Base-by-base conservation (phyloP, 2,888 invertebrate species). In the Amorpha juglandis region DNA sequence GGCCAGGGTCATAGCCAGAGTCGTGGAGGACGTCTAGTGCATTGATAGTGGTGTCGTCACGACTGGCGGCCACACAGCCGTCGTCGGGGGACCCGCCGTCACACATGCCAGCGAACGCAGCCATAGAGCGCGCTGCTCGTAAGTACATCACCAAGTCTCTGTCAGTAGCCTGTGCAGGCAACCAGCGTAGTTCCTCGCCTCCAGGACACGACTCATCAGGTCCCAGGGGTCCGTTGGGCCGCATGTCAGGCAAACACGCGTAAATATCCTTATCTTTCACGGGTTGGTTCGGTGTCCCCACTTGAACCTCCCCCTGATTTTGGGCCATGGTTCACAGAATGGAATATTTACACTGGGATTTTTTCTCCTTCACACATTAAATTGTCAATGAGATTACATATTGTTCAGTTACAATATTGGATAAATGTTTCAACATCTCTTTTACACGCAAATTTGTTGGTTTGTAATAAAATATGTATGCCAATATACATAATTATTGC, bases 81-180 rank as follows among this genome's bases (percentile, higher is more conserved):
- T 99, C 99, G 91, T 99, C 99, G 65, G 98, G 97, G 74, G 98
- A 98, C 68, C 99, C 99, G 72, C 98, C 98, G 95, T 99, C 98
- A 95, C 99, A 99, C 98, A 99, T 98, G 80, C 99, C 98, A 78
- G 99, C 99, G 94, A 99, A 99, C 69, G 99, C 99, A 85, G 99
- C 99, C 97, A 99, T 98, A 71, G 98, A 98, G 82, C 99, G 96
- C 76, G 98, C 99, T 78, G 99, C 99, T 82, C 99, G 95, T 89
- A 99, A 95, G 94, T 98, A 99, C 98, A 99, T 99, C 85, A 99
- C 96, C 88, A 99, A 95, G 94, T 99, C 99, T 79, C 98, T 97
- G 94, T 99, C 99, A 81, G 97, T 95, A 76, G 98, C 96, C 94
- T 98, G 97, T 78, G 97, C 97, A 70, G 99, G 99, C 88, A 97